Evolutionary conservation across 2,113 vertebrate species (phyloP), one percentile per base, ranked within the genome.

Genomic region (Salvelinus fontinalis): DNA sequence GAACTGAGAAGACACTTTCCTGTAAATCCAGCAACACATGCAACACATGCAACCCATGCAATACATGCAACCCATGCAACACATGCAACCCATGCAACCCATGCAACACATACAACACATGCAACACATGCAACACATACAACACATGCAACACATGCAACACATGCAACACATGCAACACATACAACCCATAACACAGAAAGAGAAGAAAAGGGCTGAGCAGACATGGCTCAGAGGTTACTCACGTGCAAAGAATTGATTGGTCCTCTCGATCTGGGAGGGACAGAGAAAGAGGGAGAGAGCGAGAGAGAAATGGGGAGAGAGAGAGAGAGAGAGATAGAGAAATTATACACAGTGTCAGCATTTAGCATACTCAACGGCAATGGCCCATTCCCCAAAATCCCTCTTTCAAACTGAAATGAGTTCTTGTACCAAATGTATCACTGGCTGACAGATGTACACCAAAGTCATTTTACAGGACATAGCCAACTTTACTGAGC

Each of bases 191-290:
- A 66, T 44, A 66, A 54, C 39, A 75, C 49, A 54, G 26, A 75
- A 12, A 54, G 4, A 67, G 27, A 60, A 70, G 60, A 26, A 27
- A 0, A 39, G 39, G 39, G 26, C 44, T 22, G 34, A n/a, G 62
- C n/a, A 77, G 75, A 66, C 31, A 24, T 22, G 39, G 39, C 4
- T 16, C 59, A 70, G 48, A 59, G n/a, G 66, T 80, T 83, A 97
- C 97, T 99, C 90, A 99, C 97, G 97, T 99, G 97, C 97, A 99
- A 91, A 99, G 97, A 92, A 99, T 99, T 12, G 97, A 99, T 87
- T 99, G 97, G 92, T 99, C 97, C 92, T 99, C 97, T 92, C 97
- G 97, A 93, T 98, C 97, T 99, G 34, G 34, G 6, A 34, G 34
- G 34, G 34, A 34, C 1, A 34, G 6, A 34, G 34, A 34, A 34